Evolutionary conservation across 2,113 vertebrate genomes (phyloP).

Genomic region (Caranx ignobilis): DNA sequence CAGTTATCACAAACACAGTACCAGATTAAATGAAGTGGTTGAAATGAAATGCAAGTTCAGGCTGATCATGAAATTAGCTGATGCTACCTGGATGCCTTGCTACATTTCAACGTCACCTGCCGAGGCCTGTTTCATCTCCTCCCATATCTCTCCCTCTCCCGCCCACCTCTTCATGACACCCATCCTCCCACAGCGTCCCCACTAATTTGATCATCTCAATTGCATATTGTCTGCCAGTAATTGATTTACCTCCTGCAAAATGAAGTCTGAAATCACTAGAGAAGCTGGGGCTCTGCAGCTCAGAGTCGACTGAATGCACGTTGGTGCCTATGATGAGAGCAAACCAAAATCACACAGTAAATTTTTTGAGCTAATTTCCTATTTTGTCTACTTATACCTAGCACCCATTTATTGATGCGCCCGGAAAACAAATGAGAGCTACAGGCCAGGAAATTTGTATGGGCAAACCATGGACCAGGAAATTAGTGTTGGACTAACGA

Average conservation of each 20-base stretch:
- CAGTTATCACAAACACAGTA: neutral
- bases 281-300: constrained; percentile 44
- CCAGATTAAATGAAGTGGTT: neutral
- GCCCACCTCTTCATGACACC: constrained; percentile 28
- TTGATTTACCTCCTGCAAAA: constrained; percentile 67
- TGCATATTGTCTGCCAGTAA: constrained; percentile 64
- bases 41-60: neutral
- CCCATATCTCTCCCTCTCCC: constrained; percentile 14
- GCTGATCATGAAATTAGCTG: neutral
- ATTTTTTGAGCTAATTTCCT: constrained; percentile 47
- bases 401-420: constrained; percentile 19
- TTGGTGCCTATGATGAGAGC: neutral
- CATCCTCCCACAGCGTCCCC: constrained; percentile 43
- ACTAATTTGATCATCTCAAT: constrained; percentile 67
- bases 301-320: constrained; percentile 24
- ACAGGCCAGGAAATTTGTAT: constrained; percentile 40
- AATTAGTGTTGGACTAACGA: constrained; percentile 43
- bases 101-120: neutral
- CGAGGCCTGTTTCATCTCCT: constrained; percentile 27
- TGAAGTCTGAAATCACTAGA: constrained; percentile 61
- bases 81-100: neutral
- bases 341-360: constrained; percentile 6
- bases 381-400: constrained; percentile 34
- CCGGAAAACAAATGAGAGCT: constrained; percentile 29
- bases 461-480: constrained; percentile 34